Percentiles rank a stretch among this genome's conserved stretches.
Evolutionary conservation across 2,797 vertebrate species (phyloP).

Genomic region (Potorous gilbertii): DNA sequence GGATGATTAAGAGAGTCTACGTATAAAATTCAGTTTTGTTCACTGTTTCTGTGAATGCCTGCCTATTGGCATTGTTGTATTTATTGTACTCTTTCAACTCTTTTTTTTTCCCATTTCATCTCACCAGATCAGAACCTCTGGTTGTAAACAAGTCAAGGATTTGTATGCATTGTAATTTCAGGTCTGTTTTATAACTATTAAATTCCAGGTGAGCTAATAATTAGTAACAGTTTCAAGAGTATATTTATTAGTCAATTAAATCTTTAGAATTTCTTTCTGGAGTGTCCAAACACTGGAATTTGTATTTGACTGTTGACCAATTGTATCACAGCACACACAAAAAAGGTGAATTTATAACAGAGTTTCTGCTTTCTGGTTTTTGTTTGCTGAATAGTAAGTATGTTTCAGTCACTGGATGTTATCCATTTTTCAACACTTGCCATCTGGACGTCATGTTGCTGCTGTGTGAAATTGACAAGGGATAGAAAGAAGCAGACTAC

Average conservation of each 20-base stretch:
- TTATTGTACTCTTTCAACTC: constrained; percentile 20
- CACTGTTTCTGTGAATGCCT: constrained; percentile 49
- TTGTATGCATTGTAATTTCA: constrained; percentile 22
- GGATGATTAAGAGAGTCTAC: constrained; percentile 13
- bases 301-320: constrained; percentile 32
- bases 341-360: constrained; percentile 56
- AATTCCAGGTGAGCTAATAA: constrained; percentile 30
- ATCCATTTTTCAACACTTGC: constrained; percentile 6
- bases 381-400: constrained; percentile 37
- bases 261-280: constrained; percentile 58
- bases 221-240: constrained; percentile 49
- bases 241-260: constrained; percentile 20
- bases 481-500: neutral
- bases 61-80: neutral
- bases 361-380: constrained; percentile 63
- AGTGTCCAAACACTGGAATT: constrained; percentile 31
- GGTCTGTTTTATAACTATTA: constrained; percentile 42
- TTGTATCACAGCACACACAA: constrained; percentile 25
- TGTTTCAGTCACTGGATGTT: constrained; percentile 24
- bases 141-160: constrained; percentile 14
- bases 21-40: constrained; percentile 12
- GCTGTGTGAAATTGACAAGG: constrained; percentile 33
- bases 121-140: constrained; percentile 60
- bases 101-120: constrained; percentile 13
- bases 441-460: constrained; percentile 64